Conservation (phyloP, 2,113 vertebrate species). For the Formicarius rufipectus region DNA sequence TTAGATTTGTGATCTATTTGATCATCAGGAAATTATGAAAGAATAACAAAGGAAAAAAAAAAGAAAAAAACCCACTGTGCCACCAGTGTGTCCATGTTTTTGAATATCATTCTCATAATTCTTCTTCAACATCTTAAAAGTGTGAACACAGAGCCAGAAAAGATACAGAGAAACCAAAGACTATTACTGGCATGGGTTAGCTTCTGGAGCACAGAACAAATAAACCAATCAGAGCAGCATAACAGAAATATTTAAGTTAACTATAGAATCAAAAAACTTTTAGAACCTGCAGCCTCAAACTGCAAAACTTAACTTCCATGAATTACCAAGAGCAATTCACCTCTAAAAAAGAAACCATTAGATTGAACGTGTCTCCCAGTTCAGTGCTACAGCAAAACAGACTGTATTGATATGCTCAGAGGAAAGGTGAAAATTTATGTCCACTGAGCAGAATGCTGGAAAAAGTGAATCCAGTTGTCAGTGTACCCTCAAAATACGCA, state of each 20-base stretch:
- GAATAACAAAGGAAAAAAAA: neutral
- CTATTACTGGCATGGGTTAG: neutral
- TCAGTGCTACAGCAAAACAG: neutral
- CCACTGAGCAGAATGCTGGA: neutral
- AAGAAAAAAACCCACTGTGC: neutral
- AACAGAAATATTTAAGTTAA: neutral
- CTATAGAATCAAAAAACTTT: neutral
- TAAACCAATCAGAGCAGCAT: neutral
- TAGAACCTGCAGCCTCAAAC: neutral
- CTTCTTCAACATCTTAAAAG: neutral
- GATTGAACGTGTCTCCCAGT: neutral
- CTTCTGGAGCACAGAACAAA: neutral
- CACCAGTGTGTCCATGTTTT: neutral
- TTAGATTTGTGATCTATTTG: too few relatives aligned
- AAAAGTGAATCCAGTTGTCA: neutral
- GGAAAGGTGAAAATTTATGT: neutral
- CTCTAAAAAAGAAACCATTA: neutral
- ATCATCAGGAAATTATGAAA: neutral
- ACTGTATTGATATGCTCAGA: neutral
- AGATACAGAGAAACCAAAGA: neutral
- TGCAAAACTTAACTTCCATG: neutral
- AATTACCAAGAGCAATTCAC: neutral
- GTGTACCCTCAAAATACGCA: accelerated
- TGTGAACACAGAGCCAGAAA: neutral
- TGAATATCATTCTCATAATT: neutral